A percentile compares a stretch with the other conserved stretches of the same genome.
phyloP scores from a whole-genome alignment of 35 echinoderm and acorn worm species.

The Acanthaster planci region DNA sequence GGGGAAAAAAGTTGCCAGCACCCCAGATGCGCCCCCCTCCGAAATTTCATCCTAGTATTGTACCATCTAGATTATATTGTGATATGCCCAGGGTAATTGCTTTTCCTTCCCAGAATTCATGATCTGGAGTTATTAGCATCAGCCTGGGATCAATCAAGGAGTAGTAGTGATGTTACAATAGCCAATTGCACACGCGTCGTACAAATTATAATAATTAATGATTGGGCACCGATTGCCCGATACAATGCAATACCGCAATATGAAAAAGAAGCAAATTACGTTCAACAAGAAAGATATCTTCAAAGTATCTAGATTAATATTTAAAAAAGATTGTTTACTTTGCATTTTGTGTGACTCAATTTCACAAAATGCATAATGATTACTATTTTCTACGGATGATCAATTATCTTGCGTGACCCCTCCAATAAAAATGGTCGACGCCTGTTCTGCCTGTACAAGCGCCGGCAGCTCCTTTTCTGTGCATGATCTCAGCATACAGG shows the following conservation, averaged over 20 bases:
- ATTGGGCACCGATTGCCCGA: background rate
- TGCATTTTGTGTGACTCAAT: too few species aligned
- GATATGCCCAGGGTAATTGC: too few species aligned
- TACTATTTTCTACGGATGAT: too few species aligned
- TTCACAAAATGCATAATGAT: too few species aligned
- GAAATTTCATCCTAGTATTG: too few species aligned
- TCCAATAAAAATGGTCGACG: slow-evolving; percentile 2
- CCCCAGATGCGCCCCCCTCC: too few species aligned
- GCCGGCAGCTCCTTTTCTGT: too few species aligned
- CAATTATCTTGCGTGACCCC: background rate
- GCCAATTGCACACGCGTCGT: slow-evolving; percentile 1
- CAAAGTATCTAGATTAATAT: background rate
- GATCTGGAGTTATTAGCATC: too few species aligned
- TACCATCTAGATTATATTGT: too few species aligned
- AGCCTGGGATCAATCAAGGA: background rate
- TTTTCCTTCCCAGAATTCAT: too few species aligned
- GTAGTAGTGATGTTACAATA: background rate
- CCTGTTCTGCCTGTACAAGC: background rate
- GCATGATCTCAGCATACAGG: background rate
- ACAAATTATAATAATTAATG: slow-evolving; percentile 18
- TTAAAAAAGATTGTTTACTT: too few species aligned
- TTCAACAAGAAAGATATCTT: background rate
- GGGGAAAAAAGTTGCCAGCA: too few species aligned
- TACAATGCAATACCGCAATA: background rate
- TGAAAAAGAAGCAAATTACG: background rate